Conservation (phyloP, 2,113 vertebrate species). For the Diglossa brunneiventris region DNA sequence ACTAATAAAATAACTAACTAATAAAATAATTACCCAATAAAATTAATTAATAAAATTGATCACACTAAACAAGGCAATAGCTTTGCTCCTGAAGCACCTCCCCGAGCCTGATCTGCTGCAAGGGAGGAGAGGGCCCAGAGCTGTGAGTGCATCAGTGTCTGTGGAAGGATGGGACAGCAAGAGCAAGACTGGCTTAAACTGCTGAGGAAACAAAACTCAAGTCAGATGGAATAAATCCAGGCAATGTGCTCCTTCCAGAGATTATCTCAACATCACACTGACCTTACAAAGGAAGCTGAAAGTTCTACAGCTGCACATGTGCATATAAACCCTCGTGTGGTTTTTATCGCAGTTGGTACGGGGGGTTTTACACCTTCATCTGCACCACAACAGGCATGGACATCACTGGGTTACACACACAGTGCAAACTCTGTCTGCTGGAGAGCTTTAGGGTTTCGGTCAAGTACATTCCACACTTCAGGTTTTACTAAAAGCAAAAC, state of each 20-base stretch:
- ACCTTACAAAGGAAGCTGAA: neutral
- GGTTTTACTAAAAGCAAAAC: neutral
- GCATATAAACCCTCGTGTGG: neutral
- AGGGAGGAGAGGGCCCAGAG: neutral
- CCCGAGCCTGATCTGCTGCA: neutral
- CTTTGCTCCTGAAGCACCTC: neutral
- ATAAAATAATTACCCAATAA: no score
- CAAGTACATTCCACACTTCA: neutral
- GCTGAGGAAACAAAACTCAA: neutral
- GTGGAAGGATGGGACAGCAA: neutral
- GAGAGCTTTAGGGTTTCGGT: neutral
- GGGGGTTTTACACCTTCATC: neutral
- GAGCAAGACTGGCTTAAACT: neutral
- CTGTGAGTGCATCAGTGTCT: neutral
- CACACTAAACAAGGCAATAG: no score
- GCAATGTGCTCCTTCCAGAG: neutral
- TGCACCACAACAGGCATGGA: neutral
- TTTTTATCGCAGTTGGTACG: neutral
- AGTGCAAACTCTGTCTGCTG: neutral
- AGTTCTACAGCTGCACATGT: accelerated
- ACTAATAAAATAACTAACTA: no score
- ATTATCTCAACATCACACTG: neutral
- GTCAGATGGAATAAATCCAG: neutral
- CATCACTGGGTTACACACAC: neutral
- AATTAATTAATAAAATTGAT: neutral